Conservation (phyloP, 2,888 invertebrate genomes). For the Nemurella pictetii region DNA sequence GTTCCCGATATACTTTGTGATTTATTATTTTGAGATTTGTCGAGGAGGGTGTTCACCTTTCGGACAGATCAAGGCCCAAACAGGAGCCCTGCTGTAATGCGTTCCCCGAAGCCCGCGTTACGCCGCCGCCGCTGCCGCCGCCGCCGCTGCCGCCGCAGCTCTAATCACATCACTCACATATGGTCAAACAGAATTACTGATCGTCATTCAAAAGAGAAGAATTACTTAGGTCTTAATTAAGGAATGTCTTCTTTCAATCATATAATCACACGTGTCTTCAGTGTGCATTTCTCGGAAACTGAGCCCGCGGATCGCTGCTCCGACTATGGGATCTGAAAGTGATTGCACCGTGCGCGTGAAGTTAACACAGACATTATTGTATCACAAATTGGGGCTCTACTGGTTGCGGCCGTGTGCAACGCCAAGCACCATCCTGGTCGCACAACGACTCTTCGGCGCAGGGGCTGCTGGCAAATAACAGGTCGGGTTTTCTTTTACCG, state of each 20-base stretch:
- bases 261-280: not conserved
- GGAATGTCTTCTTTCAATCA: slow-evolving; percentile 24
- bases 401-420: not conserved
- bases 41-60: slow-evolving; percentile 25
- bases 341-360: not conserved
- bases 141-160: no score
- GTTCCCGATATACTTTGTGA: not conserved
- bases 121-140: no score
- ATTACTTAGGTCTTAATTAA: slow-evolving; percentile 15
- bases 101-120: slow-evolving; percentile 15
- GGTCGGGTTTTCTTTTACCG: not conserved
- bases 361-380: not conserved
- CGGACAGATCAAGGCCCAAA: slow-evolving; percentile 18
- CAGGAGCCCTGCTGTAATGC: slow-evolving; percentile 22
- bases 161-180: slow-evolving; percentile 28
- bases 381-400: not conserved
- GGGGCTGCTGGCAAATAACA: not conserved
- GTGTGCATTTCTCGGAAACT: no score
- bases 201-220: slow-evolving; percentile 12
- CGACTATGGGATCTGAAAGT: not conserved
- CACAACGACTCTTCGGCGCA: not conserved
- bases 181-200: slow-evolving; percentile 21
- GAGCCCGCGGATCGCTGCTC: not conserved
- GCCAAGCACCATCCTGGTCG: not conserved
- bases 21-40: slow-evolving; percentile 16